Conservation (phyloP, 1,140 invertebrate species). For the Wiebesia pumilae region DNA sequence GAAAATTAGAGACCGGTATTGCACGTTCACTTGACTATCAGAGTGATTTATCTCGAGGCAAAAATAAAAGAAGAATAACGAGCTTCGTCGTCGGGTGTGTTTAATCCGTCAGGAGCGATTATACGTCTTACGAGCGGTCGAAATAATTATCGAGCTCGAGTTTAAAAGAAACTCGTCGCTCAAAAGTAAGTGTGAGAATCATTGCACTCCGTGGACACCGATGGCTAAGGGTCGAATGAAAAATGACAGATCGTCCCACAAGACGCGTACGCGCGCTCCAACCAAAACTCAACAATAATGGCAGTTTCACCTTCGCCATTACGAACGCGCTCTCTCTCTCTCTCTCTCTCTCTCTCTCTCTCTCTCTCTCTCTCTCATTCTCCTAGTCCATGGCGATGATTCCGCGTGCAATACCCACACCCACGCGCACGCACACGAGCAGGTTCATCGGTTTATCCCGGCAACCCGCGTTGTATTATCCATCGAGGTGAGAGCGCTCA, state of each 20-base stretch:
- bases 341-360: neutral
- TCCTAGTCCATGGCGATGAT: neutral
- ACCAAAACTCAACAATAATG: neutral
- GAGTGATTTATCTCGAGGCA: neutral
- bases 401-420: too few relatives aligned
- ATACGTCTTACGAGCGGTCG: neutral
- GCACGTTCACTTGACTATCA: neutral
- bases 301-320: neutral
- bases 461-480: conserved; percentile 4
- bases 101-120: neutral
- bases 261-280: too few relatives aligned
- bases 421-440: too few relatives aligned
- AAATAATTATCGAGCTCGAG: neutral
- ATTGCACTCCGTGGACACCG: neutral
- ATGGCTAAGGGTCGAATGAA: neutral
- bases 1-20: neutral
- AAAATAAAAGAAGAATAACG: neutral
- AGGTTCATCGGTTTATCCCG: too few relatives aligned
- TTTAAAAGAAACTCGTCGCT: neutral
- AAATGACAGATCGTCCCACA: neutral
- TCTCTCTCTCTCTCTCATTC: neutral
- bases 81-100: neutral
- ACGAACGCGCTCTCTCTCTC: neutral
- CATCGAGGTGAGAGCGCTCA: neutral
- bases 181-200: neutral